A percentile compares a stretch with the other conserved stretches of the same genome.
Evolutionary conservation across 2,113 vertebrate genomes (phyloP).

Genomic region (Sminthopsis crassicaudata): DNA sequence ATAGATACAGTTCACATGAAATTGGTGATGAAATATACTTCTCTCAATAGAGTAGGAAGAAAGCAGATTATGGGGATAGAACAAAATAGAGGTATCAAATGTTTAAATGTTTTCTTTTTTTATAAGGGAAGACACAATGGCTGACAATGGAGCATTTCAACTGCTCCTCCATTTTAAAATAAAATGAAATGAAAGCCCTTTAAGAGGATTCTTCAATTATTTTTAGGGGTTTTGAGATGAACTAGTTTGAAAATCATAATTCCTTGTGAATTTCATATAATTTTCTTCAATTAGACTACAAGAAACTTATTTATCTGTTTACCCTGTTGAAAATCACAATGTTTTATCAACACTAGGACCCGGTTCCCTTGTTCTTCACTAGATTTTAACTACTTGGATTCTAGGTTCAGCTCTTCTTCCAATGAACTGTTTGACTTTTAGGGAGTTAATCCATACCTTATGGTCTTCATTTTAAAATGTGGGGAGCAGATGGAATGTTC

Average conservation of each 20-base stretch:
- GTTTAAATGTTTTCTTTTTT: too few species aligned
- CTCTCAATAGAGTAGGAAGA: too few species aligned
- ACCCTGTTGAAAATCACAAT: background rate
- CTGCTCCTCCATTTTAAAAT: too few species aligned
- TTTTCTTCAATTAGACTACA: background rate
- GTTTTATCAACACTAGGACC: background rate
- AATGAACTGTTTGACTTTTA: background rate
- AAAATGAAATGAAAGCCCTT: background rate
- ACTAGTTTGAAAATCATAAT: background rate
- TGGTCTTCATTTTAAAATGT: background rate
- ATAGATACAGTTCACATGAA: background rate
- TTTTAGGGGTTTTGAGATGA: background rate
- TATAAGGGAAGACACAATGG: too few species aligned
- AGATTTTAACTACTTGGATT: background rate
- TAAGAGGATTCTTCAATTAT: background rate
- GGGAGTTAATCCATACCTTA: background rate
- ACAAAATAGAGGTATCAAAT: too few species aligned
- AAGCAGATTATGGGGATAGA: too few species aligned
- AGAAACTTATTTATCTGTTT: background rate
- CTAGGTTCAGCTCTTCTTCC: background rate
- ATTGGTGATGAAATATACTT: too few species aligned
- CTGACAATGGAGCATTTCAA: too few species aligned
- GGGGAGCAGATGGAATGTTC: background rate
- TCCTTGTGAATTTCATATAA: background rate
- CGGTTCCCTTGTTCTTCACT: background rate